Evolutionary conservation across 1,140 invertebrate species (phyloP), one percentile per base, ranked within the genome.

Genomic region (Diachasmimorpha longicaudata): DNA sequence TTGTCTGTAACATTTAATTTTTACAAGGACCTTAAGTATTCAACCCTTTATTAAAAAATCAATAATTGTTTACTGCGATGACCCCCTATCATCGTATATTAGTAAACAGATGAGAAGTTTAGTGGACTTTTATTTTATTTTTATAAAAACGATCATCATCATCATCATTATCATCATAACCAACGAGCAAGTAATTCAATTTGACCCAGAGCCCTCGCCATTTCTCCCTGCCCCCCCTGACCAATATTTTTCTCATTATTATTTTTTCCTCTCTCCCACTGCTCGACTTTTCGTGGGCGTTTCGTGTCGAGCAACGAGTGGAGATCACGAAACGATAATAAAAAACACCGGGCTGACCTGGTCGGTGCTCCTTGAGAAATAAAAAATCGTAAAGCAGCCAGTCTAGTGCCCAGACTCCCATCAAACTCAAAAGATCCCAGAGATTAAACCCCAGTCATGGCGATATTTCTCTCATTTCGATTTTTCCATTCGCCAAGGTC

Each of bases 301-400:
- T 72, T 72, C 70, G 70, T 72, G 70, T 55, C 52, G 52, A 72
- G 48, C 23, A 63, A 31, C 58, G 52, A 31, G 70, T 39, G 14
- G 25, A 55, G 70, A 72, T 72, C 52, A 36, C 70, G 31, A 31
- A 55, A n/a, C 48, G 70, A 72, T 72, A 72, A 58, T 25, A 70
- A 70, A 69, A n/a, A 69, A 37, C 67, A 19, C 31, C 67, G 8
- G 19, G 31, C 67, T 39, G 36, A 37, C 67, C 39, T 37, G 31
- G 23, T 13, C 31, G 14, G n/a, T 19, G 39, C 67, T 37, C 67
- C 31, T 39, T 39, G 19, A 69, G 14, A 39, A 2, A 19, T 69
- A 69, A 44, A 25, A 37, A 36, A 69, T 39, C 58, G 23, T 63
- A 63, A 63, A 63, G 23, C 8, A 25, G 58, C 14, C 19, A 3